Evolutionary conservation across 2,888 invertebrate genomes (phyloP).

Genomic region (Pardosa pseudoannulata): DNA sequence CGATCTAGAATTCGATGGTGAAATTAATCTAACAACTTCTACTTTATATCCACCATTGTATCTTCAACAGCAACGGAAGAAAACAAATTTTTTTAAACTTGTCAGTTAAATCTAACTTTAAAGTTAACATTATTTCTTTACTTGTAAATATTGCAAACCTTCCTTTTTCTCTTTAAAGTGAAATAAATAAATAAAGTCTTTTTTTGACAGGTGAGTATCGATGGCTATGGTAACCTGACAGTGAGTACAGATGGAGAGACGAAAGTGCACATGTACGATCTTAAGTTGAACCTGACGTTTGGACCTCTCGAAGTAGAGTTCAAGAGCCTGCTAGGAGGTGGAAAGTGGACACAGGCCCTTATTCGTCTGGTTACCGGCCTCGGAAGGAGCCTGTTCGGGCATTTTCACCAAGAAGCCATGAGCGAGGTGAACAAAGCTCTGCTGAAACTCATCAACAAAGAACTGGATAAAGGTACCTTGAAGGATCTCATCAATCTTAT

Average conservation of each 20-base stretch:
- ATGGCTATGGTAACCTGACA: slow-evolving; percentile 39
- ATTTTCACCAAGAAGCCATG: slow-evolving; percentile 56
- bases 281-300: slow-evolving; percentile 38
- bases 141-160: too few relatives aligned
- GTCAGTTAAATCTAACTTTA: too few relatives aligned
- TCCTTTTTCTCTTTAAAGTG: too few relatives aligned
- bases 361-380: slow-evolving; percentile 35
- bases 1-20: too few relatives aligned
- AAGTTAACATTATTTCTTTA: too few relatives aligned
- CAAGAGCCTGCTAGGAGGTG: slow-evolving; percentile 55
- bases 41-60: too few relatives aligned
- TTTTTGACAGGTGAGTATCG: slow-evolving; percentile 24
- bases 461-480: slow-evolving; percentile 63
- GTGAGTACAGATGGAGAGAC: slow-evolving; percentile 23
- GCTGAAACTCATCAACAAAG: slow-evolving; percentile 53
- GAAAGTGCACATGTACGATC: slow-evolving; percentile 48
- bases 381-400: slow-evolving; percentile 34
- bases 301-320: slow-evolving; percentile 47
- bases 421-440: slow-evolving; percentile 41
- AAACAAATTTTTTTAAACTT: too few relatives aligned
- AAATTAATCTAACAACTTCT: too few relatives aligned
- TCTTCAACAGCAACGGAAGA: too few relatives aligned
- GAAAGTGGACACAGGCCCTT: slow-evolving; percentile 45
- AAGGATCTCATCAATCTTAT: slow-evolving; percentile 52
- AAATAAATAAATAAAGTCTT: too few relatives aligned